phyloP scores from a whole-genome alignment of 2,888 invertebrate species.

The Epiperipatus broadwayi region DNA sequence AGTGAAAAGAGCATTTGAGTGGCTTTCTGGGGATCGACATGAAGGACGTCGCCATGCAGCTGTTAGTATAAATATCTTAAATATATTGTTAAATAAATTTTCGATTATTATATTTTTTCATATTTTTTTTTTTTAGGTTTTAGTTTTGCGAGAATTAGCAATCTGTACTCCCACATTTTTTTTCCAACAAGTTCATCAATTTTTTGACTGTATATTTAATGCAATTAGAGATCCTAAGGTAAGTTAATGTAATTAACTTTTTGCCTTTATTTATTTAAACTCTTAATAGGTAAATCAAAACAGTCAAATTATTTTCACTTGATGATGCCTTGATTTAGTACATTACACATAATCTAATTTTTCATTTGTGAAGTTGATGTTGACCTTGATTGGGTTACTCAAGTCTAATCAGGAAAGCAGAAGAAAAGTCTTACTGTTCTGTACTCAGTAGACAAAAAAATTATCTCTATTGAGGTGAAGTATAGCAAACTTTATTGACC shows the following conservation, averaged over 20 bases:
- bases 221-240: constrained; percentile 71
- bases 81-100: not conserved
- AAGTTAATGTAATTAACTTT: constrained; percentile 8
- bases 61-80: constrained; percentile 30
- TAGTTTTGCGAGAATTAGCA: constrained; percentile 78
- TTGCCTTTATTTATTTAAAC: constrained; percentile 1
- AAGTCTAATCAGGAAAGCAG: no score
- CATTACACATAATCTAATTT: no score
- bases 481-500: no score
- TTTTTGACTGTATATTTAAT: constrained; percentile 79
- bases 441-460: no score
- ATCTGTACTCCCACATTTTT: constrained; percentile 92
- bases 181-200: constrained; percentile 76
- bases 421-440: no score
- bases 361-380: no score
- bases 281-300: no score
- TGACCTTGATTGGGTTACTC: no score
- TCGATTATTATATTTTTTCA: constrained; percentile 5
- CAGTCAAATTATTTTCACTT: no score
- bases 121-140: constrained; percentile 31
- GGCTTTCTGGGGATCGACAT: constrained; percentile 71
- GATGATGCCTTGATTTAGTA: no score
- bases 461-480: no score
- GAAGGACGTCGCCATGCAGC: constrained; percentile 81
- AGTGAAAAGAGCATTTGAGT: constrained; percentile 84